Percentiles rank a stretch among this genome's conserved stretches.
Evolutionary conservation across 1,140 invertebrate species (phyloP).

Genomic region (Aphis craccivora): DNA sequence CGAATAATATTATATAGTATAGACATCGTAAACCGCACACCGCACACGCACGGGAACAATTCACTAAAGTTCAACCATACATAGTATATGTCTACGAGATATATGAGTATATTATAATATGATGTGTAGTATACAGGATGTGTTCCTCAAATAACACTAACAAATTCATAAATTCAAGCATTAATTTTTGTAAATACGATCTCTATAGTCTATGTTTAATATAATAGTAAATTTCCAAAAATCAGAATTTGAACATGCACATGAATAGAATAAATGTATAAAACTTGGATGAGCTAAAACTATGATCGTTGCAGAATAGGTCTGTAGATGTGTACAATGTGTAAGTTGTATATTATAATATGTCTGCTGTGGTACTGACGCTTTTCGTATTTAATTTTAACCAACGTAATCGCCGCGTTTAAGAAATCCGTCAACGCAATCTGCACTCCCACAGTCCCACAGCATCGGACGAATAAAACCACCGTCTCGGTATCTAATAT

Average conservation of each 20-base stretch:
- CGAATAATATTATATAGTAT: not conserved
- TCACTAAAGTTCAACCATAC: not conserved
- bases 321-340: no score
- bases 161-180: no score
- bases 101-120: no score
- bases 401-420: not conserved
- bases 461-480: not conserved
- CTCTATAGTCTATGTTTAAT: no score
- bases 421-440: slow-evolving; percentile 35
- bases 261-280: no score
- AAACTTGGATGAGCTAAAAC: not conserved
- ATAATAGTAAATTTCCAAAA: no score
- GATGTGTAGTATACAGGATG: no score
- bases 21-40: not conserved
- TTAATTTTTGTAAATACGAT: no score
- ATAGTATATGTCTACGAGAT: not conserved
- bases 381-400: slow-evolving; percentile 27
- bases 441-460: not conserved
- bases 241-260: no score
- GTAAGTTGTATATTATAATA: not conserved
- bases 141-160: no score
- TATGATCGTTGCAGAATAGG: not conserved
- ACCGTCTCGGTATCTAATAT: not conserved
- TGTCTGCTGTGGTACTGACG: not conserved
- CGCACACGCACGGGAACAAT: not conserved